A percentile compares a stretch with the other conserved stretches of the same genome.
These are phyloP conservation scores for Solenopsis invicta DNA, from an alignment of 1,140 invertebrate species.

Conservation along the genomic window DNA sequence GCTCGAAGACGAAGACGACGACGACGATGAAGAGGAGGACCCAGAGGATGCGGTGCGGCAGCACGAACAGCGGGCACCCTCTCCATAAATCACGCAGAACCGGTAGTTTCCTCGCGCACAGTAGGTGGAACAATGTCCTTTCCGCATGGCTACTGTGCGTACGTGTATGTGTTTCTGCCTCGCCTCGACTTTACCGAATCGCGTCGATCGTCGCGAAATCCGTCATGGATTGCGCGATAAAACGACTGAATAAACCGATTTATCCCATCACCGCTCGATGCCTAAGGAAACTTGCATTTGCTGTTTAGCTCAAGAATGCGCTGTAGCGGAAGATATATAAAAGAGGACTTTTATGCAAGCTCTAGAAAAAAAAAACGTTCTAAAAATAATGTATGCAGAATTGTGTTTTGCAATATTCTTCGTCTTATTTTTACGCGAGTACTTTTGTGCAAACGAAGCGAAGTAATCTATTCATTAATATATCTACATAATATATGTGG, in stretches of 20 bases:
- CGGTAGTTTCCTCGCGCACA: constrained; percentile 73
- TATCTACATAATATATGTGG: background rate
- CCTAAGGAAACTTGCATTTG: background rate
- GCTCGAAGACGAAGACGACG: constrained; percentile 70
- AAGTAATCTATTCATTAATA: background rate
- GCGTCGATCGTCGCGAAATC: constrained; percentile 45
- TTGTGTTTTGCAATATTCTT: background rate
- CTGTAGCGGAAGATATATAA: background rate
- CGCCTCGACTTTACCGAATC: constrained; percentile 42
- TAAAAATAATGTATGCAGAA: background rate
- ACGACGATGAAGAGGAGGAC: constrained; percentile 64
- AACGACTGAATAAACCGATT: constrained; percentile 36
- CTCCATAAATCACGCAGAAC: constrained; percentile 74
- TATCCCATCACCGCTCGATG: background rate
- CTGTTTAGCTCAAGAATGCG: background rate
- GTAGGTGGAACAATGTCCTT: constrained; percentile 75
- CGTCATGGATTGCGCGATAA: constrained; percentile 28
- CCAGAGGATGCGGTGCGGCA: constrained; percentile 54
- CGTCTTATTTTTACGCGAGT: background rate
- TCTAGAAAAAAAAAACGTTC: background rate
- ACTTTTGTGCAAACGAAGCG: background rate
- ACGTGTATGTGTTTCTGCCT: background rate
- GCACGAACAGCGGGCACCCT: constrained; percentile 66
- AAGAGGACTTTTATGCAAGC: background rate
- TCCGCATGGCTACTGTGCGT: constrained; percentile 67